phyloP scores from a whole-genome alignment of 2,797 vertebrate genomes.

The Rousettus madagascariensis region DNA sequence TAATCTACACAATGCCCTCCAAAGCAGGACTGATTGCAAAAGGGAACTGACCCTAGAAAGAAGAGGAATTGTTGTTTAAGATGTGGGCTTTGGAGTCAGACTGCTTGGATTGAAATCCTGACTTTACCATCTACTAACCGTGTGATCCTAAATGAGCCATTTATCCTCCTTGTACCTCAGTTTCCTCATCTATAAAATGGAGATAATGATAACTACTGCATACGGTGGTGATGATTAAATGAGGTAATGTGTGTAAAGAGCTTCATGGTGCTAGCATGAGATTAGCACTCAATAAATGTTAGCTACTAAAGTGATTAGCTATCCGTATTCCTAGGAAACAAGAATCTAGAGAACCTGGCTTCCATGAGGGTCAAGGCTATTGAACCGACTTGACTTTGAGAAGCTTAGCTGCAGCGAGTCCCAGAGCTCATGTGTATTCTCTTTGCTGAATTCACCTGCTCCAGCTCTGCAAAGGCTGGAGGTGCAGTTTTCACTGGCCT shows the following conservation, averaged over 20 bases:
- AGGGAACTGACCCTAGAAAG: background rate
- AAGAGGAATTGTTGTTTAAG: background rate
- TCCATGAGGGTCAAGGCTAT: background rate
- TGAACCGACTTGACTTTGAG: background rate
- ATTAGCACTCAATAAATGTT: conserved; percentile 2
- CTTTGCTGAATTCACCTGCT: background rate
- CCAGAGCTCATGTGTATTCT: background rate
- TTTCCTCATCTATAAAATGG: conserved; percentile 30
- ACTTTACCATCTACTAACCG: background rate
- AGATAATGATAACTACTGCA: conserved; percentile 12
- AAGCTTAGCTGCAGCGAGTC: background rate
- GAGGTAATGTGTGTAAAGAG: background rate
- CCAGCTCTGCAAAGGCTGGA: background rate
- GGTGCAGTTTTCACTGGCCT: background rate
- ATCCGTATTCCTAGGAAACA: background rate
- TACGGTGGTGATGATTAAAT: background rate
- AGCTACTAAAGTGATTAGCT: conserved; percentile 23
- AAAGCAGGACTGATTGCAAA: background rate
- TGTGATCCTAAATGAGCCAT: background rate
- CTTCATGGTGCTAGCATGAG: background rate
- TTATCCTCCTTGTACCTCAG: background rate
- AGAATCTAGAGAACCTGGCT: conserved; percentile 26
- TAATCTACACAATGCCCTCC: background rate
- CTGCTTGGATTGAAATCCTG: background rate
- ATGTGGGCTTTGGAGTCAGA: background rate